These are phyloP conservation scores for Parauchenoglanis ngamensis DNA, from an alignment of 2,797 vertebrate species.

Conservation along the genomic window DNA sequence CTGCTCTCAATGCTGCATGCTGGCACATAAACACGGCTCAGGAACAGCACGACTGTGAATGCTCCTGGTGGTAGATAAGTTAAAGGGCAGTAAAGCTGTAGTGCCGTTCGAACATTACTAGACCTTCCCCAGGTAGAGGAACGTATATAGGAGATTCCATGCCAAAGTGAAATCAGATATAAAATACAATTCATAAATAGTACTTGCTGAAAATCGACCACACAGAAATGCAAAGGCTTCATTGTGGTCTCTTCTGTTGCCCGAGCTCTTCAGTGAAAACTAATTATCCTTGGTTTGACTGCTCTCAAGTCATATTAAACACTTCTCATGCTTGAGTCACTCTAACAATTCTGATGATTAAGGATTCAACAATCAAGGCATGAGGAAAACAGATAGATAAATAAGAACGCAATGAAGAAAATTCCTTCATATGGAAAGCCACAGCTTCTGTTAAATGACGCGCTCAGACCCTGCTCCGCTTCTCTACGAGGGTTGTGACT, in stretches of 20 bases:
- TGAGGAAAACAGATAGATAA: not conserved
- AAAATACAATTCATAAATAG: not conserved
- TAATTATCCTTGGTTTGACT: not conserved
- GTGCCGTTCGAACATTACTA: not conserved
- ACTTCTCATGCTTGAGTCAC: not conserved
- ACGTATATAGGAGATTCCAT: not conserved
- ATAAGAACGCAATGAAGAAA: not conserved
- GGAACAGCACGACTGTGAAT: not conserved
- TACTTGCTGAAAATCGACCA: not conserved
- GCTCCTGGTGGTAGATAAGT: not conserved
- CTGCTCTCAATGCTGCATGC: not conserved
- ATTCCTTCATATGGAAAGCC: not conserved
- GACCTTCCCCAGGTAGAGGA: not conserved
- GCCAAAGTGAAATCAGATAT: not conserved
- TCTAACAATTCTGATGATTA: not conserved
- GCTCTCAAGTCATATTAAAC: not conserved
- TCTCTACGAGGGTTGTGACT: not conserved
- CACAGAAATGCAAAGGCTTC: not conserved
- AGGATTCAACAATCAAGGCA: not conserved
- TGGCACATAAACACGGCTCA: not conserved
- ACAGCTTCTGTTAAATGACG: not conserved
- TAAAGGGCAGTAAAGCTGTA: constrained; percentile 20
- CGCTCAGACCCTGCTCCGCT: not conserved
- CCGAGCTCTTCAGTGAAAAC: not conserved
- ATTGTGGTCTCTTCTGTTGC: not conserved